A percentile compares a stretch with the other conserved stretches of the same genome.
These are phyloP conservation scores for Chelonus insularis DNA, from an alignment of 1,140 invertebrate species.

Conservation along the genomic window DNA sequence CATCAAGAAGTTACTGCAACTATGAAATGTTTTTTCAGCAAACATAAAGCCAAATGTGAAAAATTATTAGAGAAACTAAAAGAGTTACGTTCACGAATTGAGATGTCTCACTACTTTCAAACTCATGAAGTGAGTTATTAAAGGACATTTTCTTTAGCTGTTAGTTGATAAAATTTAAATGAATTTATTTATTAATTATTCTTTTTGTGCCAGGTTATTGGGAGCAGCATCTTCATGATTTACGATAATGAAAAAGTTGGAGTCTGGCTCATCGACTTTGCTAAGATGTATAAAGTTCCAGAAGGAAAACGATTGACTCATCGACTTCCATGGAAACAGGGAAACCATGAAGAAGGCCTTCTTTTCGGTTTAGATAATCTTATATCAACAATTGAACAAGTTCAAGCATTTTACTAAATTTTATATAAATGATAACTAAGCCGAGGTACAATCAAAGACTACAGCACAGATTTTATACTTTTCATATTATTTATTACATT, in stretches of 20 bases:
- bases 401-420: conserved; percentile 15
- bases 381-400: conserved; percentile 58
- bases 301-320: conserved; percentile 74
- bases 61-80: conserved; percentile 75
- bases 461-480: no score
- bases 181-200: conserved; percentile 6
- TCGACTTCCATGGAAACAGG: conserved; percentile 77
- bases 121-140: conserved; percentile 84
- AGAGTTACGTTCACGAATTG: conserved; percentile 77
- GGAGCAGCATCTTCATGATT: conserved; percentile 92
- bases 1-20: conserved; percentile 77
- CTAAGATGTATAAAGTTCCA: conserved; percentile 82
- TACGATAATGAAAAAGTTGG: conserved; percentile 85
- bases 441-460: no score
- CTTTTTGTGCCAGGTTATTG: conserved; percentile 68
- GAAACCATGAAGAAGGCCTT: conserved; percentile 95
- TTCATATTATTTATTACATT: no score
- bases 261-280: conserved; percentile 96
- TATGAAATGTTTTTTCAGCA: conserved; percentile 77
- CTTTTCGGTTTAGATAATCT: conserved; percentile 88
- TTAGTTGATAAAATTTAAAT: no score
- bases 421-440: neutral
- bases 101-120: conserved; percentile 84
- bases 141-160: no score
- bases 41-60: conserved; percentile 66